phyloP scores from a whole-genome alignment of 2,888 invertebrate genomes.

The Cyrtodaria siliqua region DNA sequence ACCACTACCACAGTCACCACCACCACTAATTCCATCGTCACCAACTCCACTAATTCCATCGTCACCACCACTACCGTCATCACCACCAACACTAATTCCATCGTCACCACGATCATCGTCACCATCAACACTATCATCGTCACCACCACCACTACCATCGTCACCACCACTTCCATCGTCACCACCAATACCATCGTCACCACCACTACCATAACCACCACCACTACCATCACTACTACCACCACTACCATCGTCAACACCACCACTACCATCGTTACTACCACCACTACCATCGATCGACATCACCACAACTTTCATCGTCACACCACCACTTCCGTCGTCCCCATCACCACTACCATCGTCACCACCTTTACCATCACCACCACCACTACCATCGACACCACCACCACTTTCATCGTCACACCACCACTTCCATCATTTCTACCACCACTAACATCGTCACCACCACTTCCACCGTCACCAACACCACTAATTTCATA shows the following conservation, averaged over 20 bases:
- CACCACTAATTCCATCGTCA: not conserved
- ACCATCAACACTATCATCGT: not conserved
- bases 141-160: not conserved
- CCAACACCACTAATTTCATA: not conserved
- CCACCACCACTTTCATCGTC: not conserved
- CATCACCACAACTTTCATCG: conserved; percentile 1
- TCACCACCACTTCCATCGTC: not conserved
- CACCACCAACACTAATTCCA: conserved; percentile 2
- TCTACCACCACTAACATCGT: not conserved
- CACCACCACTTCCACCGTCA: not conserved
- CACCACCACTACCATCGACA: not conserved
- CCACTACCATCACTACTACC: not conserved
- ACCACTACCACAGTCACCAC: too few species aligned
- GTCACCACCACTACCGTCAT: conserved; percentile 3
- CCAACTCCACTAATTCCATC: not conserved
- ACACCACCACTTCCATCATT: conserved; percentile 5
- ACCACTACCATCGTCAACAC: not conserved
- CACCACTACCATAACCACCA: not conserved
- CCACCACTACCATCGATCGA: conserved; percentile 8
- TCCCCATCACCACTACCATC: too few species aligned
- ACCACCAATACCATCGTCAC: not conserved
- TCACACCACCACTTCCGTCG: not conserved
- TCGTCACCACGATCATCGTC: not conserved
- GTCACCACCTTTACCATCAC: not conserved
- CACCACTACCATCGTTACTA: not conserved